These are phyloP conservation scores for Pristionchus exspectatus DNA, from an alignment of 2,888 invertebrate genomes.

Conservation along the genomic window DNA sequence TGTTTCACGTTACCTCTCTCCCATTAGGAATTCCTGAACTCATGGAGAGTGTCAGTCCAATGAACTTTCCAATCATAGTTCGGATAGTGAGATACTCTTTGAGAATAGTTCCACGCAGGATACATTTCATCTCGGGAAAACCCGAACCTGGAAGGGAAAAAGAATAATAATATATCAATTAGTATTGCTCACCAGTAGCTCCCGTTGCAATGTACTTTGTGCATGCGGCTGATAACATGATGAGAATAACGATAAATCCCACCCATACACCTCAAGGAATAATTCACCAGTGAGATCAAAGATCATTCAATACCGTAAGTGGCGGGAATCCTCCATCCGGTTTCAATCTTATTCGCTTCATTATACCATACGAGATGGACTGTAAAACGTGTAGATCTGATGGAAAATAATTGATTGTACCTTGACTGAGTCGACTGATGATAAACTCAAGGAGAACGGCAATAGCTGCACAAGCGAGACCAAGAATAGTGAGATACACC, in stretches of 20 bases:
- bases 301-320: not conserved
- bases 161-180: no score
- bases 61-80: slow-evolving; percentile 38
- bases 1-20: slow-evolving; percentile 16
- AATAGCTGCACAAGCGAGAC: not conserved
- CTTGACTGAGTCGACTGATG: slow-evolving; percentile 40
- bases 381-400: not conserved
- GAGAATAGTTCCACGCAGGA: slow-evolving; percentile 14
- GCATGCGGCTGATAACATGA: slow-evolving; percentile 18
- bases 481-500: slow-evolving; percentile 43
- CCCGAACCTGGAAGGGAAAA: not conserved
- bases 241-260: slow-evolving; percentile 3
- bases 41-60: slow-evolving; percentile 24
- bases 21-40: slow-evolving; percentile 46
- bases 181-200: slow-evolving; percentile 19
- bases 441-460: slow-evolving; percentile 24
- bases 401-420: not conserved
- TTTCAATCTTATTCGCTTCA: slow-evolving; percentile 36
- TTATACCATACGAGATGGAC: slow-evolving; percentile 16
- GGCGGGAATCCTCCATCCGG: slow-evolving; percentile 20
- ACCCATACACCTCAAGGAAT: slow-evolving; percentile 23
- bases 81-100: slow-evolving; percentile 45
- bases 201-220: slow-evolving; percentile 10
- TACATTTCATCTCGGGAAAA: slow-evolving; percentile 48
- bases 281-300: not conserved